phyloP scores from a whole-genome alignment of 2,888 invertebrate species.

The Diadromus collaris region DNA sequence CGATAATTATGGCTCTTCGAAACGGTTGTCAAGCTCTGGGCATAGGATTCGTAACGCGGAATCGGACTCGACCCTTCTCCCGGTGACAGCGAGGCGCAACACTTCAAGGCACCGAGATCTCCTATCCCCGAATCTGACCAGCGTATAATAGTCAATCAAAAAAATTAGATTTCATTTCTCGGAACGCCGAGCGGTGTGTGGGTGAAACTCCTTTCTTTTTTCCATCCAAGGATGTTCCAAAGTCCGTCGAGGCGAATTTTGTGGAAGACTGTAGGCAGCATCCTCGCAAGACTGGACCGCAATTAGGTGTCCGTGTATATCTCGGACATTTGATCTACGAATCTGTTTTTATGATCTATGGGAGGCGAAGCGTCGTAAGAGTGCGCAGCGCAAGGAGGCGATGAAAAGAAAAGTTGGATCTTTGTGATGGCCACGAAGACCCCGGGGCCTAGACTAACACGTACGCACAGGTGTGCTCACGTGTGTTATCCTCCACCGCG shows the following conservation, averaged over 20 bases:
- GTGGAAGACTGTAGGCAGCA: background rate
- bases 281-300: slow-evolving; percentile 21
- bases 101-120: slow-evolving; percentile 18
- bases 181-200: background rate
- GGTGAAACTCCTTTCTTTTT: slow-evolving; percentile 11
- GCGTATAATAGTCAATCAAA: slow-evolving; percentile 32
- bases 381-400: slow-evolving; percentile 24
- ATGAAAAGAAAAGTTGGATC: slow-evolving; percentile 54
- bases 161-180: slow-evolving; percentile 12
- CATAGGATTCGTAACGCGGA: slow-evolving; percentile 41
- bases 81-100: slow-evolving; percentile 50
- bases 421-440: slow-evolving; percentile 37
- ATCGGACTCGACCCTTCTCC: slow-evolving; percentile 51
- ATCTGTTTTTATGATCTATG: slow-evolving; percentile 51
- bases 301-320: slow-evolving; percentile 30
- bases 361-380: slow-evolving; percentile 23
- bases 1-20: slow-evolving; percentile 53
- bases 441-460: slow-evolving; percentile 14
- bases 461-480: slow-evolving; percentile 4
- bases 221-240: background rate
- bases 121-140: background rate
- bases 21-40: slow-evolving; percentile 51
- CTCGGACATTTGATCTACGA: slow-evolving; percentile 25
- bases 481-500: slow-evolving; percentile 11
- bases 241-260: background rate